Evolutionary conservation across 2,797 vertebrate genomes (phyloP), one percentile per base, ranked within the genome.

Genomic region (Channa striata): DNA sequence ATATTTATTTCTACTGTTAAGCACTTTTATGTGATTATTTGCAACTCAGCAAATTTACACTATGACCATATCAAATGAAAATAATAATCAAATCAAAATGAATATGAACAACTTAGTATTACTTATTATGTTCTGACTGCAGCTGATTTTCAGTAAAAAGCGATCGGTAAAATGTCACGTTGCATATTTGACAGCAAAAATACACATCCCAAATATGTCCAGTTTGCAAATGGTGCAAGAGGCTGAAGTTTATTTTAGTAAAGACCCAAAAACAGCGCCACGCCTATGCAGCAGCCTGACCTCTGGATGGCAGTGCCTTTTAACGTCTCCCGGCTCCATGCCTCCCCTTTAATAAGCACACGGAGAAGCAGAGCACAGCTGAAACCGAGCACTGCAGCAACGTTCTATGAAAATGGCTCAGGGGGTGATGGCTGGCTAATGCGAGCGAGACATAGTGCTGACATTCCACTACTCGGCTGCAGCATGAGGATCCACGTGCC

Each of bases 401-500:
- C 40, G 33, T 75, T 81, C 82, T 56, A 47, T 64, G 71, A 70
- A 76, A 39, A 76, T 6, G 6, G 66, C 88, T 84, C 37, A 20
- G 47, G 72, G 73, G 70, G 59, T 59, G 78, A 67, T 66, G 80
- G 77, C 73, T 58, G 57, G 68, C 78, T 77, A 65, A 79, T 63
- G 82, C 0, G 57, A 30, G 67, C 46, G 72, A 46, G 52, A 65
- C 73, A 78, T 77, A 84, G 78, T 88, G 91, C 90, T 91, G 91
- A 90, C 87, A 90, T 92, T 90, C 89, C 87, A 87, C 83, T 89
- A 89, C 86, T 84, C 57, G 67, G 85, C 78, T 91, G 89, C 92
- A 91, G 93, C 93, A 71, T 94, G 93, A 91, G 84, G 75, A 82
- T 89, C 88, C 93, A 94, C 92, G 92, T 94, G 93, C 78, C 85